Percentiles rank a stretch among this genome's conserved stretches.
These are phyloP conservation scores for Bellardia bayeri DNA, from an alignment of 2,888 invertebrate species.

Conservation along the genomic window DNA sequence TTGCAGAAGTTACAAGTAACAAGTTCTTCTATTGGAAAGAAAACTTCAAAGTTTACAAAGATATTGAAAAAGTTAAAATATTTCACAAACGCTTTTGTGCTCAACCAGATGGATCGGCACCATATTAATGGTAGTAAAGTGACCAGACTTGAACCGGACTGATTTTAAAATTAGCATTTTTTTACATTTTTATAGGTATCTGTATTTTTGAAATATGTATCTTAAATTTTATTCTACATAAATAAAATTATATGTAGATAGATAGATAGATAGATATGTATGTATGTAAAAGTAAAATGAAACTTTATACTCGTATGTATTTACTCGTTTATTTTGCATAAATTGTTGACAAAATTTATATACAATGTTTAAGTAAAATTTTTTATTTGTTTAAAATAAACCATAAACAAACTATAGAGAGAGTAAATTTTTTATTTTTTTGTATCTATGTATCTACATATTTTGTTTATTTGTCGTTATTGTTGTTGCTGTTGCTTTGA, in stretches of 20 bases:
- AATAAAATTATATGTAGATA: neutral
- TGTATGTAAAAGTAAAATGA: neutral
- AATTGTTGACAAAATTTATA: conserved; percentile 25
- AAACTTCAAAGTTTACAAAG: too few species aligned
- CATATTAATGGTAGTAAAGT: neutral
- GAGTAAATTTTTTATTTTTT: neutral
- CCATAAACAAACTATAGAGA: conserved; percentile 38
- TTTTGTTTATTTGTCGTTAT: neutral
- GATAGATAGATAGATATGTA: too few species aligned
- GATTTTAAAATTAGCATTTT: neutral
- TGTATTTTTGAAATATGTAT: neutral
- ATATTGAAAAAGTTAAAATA: too few species aligned
- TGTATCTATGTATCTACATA: neutral
- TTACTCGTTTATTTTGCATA: neutral
- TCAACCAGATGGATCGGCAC: too few species aligned
- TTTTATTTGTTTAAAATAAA: conserved; percentile 23
- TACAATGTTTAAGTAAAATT: conserved; percentile 10
- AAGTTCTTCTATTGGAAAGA: too few species aligned
- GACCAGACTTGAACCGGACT: neutral
- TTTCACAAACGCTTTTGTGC: too few species aligned
- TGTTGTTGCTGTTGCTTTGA: conserved; percentile 10
- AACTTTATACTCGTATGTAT: neutral
- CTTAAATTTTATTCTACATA: neutral
- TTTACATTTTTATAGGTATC: too few species aligned
- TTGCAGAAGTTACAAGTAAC: too few species aligned